These are phyloP conservation scores for Nansenia antarctica DNA, from an alignment of 2,113 vertebrate genomes.

Conservation along the genomic window DNA sequence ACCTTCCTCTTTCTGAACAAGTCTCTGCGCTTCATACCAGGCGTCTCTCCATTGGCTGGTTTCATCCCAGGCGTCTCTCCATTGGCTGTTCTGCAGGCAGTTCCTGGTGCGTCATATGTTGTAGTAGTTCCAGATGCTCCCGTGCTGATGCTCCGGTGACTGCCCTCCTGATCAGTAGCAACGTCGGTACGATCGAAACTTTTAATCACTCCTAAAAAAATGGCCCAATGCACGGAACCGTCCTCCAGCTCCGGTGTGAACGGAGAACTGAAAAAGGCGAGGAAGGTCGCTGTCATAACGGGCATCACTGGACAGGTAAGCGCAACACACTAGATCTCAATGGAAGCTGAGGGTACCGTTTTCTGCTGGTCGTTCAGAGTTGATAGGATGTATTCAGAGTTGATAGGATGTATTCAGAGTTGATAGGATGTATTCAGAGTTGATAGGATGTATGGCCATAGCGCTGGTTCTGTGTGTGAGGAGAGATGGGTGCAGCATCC, in stretches of 20 bases:
- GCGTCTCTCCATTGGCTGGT: slow-evolving; percentile 64
- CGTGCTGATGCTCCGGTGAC: slow-evolving; percentile 1
- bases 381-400: background rate
- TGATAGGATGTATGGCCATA: background rate
- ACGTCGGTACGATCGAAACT: background rate
- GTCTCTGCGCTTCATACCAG: background rate
- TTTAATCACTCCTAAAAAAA: slow-evolving; percentile 13
- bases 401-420: background rate
- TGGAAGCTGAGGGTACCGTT: background rate
- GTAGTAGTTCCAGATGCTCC: slow-evolving; percentile 40
- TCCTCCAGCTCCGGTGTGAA: slow-evolving; percentile 14
- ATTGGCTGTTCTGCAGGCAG: slow-evolving; percentile 55
- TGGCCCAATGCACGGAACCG: slow-evolving; percentile 56
- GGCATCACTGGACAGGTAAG: slow-evolving; percentile 78
- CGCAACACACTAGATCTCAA: background rate
- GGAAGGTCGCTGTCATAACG: slow-evolving; percentile 72
- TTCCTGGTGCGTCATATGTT: slow-evolving; percentile 45
- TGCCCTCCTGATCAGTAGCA: background rate
- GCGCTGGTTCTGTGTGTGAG: background rate
- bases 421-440: background rate
- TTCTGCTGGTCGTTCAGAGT: background rate
- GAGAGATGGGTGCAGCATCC: background rate
- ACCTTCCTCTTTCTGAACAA: background rate
- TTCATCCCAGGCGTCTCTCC: too few relatives aligned
- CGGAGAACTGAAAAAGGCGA: slow-evolving; percentile 17